These are phyloP conservation scores for Morelia viridis DNA, from an alignment of 2,797 vertebrate genomes.

Conservation along the genomic window DNA sequence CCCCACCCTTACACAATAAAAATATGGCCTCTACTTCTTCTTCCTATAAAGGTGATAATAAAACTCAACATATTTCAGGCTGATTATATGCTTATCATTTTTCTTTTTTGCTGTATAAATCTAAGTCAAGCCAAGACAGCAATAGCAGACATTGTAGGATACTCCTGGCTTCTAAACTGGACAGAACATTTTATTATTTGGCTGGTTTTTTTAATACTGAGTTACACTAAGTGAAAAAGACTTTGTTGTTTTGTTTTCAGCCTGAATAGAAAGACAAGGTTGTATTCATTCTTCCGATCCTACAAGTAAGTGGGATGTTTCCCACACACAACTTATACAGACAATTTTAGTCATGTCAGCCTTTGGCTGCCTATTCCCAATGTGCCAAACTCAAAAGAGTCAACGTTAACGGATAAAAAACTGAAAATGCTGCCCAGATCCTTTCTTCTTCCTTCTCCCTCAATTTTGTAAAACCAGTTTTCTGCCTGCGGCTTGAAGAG, in stretches of 20 bases:
- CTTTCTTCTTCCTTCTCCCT: not conserved
- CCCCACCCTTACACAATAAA: not conserved
- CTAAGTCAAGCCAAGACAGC: conserved; percentile 1
- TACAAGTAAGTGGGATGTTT: not conserved
- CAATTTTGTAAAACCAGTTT: conserved; percentile 3
- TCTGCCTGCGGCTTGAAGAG: not conserved
- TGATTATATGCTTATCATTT: conserved; percentile 17
- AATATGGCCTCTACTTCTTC: conserved; percentile 2
- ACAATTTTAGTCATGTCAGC: not conserved
- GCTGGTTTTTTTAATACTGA: not conserved
- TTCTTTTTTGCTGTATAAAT: not conserved
- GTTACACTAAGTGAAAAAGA: not conserved
- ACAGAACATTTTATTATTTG: not conserved
- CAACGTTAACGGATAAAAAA: not conserved
- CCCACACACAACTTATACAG: not conserved
- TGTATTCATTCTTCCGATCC: not conserved
- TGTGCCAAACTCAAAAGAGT: not conserved
- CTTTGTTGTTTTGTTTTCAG: not conserved
- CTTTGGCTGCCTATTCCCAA: not conserved
- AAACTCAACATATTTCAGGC: conserved; percentile 20
- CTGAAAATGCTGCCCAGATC: not conserved
- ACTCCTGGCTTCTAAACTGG: not conserved
- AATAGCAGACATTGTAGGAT: not conserved
- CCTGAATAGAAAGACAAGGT: not conserved
- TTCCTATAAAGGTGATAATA: conserved; percentile 20